Evolutionary conservation across 2,113 vertebrate species (phyloP).

Genomic region (Fukomys damarensis): DNA sequence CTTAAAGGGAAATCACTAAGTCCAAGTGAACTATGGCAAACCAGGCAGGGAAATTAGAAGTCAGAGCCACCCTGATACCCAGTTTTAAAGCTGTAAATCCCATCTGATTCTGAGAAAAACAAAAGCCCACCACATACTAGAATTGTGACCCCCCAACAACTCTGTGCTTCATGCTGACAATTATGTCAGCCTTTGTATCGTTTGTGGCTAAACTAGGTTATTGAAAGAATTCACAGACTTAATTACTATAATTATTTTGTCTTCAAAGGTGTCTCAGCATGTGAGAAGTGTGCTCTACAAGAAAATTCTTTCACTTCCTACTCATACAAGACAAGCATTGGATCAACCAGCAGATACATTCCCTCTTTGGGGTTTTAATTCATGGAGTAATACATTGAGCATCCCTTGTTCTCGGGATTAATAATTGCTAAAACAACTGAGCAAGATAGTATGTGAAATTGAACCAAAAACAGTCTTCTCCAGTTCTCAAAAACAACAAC

Average conservation of each 20-base stretch:
- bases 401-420: slow-evolving; percentile 89
- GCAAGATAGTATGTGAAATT: slow-evolving; percentile 85
- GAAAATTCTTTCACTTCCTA: slow-evolving; percentile 89
- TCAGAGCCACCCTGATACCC: neutral
- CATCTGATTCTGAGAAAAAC: neutral
- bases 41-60: neutral
- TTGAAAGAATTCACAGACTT: slow-evolving; percentile 38
- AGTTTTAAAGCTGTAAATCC: neutral
- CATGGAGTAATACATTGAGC: slow-evolving; percentile 86
- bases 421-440: slow-evolving; percentile 88
- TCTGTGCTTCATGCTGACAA: neutral
- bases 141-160: neutral
- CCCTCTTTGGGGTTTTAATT: slow-evolving; percentile 90
- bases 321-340: slow-evolving; percentile 85
- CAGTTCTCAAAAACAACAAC: slow-evolving; percentile 80
- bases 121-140: neutral
- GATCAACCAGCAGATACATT: slow-evolving; percentile 88
- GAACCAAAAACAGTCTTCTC: slow-evolving; percentile 79
- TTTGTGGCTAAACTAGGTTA: neutral
- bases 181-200: neutral
- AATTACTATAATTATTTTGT: slow-evolving; percentile 75
- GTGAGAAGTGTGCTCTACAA: slow-evolving; percentile 91
- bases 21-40: neutral
- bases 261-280: slow-evolving; percentile 91
- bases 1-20: neutral